phyloP scores from a whole-genome alignment of 1,140 invertebrate species.

The Metopolophium dirhodum region DNA sequence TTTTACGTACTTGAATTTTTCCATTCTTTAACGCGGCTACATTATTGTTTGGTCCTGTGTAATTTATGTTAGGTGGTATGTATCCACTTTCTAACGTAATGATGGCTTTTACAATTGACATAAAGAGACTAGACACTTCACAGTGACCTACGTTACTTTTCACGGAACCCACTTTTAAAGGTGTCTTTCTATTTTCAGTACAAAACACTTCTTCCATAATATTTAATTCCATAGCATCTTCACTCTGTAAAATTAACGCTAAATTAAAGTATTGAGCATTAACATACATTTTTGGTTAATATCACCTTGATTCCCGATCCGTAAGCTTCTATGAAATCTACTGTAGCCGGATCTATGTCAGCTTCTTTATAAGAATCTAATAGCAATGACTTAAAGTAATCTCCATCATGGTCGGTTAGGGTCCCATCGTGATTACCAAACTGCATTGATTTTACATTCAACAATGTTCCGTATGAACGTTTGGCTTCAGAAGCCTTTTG shows the following conservation, averaged over 20 bases:
- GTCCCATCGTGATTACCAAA: slow-evolving; percentile 69
- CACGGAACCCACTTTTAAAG: slow-evolving; percentile 76
- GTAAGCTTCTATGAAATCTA: slow-evolving; percentile 61
- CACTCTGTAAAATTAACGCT: background rate
- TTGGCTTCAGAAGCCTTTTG: slow-evolving; percentile 67
- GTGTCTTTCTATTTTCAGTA: slow-evolving; percentile 62
- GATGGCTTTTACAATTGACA: slow-evolving; percentile 67
- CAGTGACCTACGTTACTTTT: slow-evolving; percentile 81
- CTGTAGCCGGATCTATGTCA: slow-evolving; percentile 67
- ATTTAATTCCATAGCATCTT: slow-evolving; percentile 48
- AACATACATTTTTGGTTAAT: background rate
- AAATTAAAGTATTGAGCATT: background rate
- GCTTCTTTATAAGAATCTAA: slow-evolving; percentile 58
- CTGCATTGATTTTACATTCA: slow-evolving; percentile 67
- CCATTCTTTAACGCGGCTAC: slow-evolving; percentile 81
- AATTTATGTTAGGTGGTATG: slow-evolving; percentile 73
- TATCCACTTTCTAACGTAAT: slow-evolving; percentile 68
- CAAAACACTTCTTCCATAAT: slow-evolving; percentile 46
- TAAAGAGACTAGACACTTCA: slow-evolving; percentile 72
- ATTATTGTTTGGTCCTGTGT: slow-evolving; percentile 33
- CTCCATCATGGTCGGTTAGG: background rate
- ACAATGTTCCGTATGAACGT: slow-evolving; percentile 69
- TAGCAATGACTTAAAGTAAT: slow-evolving; percentile 47
- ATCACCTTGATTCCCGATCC: slow-evolving; percentile 64
- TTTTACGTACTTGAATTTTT: slow-evolving; percentile 70